Base-by-base conservation (phyloP, 2,888 invertebrate genomes). In the Orchestes rusci region DNA sequence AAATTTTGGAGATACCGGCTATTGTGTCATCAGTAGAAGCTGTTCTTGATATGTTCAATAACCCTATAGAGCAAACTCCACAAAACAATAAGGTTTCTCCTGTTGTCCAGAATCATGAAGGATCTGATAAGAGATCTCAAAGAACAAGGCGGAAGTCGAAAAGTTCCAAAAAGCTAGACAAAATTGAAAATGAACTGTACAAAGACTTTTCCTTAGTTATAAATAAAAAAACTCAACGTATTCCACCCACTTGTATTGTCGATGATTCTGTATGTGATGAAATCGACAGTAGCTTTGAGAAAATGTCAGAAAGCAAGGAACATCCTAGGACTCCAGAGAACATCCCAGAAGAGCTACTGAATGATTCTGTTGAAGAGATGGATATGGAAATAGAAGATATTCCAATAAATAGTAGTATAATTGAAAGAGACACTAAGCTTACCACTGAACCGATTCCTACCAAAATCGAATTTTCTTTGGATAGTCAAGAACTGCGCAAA, bases 331-430 rank as follows among this genome's bases (percentile, higher is more conserved):
- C n/a, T n/a, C n/a, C n/a, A n/a, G n/a, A n/a, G n/a, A n/a, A n/a
- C n/a, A n/a, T n/a, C n/a, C n/a, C 19, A 16, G 46, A 42, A 37
- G 7, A 23, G n/a, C 18, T 15, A 13, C 45, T 54, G 29, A 55
- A 56, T 34, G 57, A 53, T 30, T 54, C 56, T 13, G 53, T 58
- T 12, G 56, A 56, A 39, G 58, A 57, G 51, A 57, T 58, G 54
- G 59, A 59, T 27, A 59, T 59, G 59, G 59, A 59, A 44, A 35
- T 59, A n/a, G 59, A 59, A 37, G 58, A 59, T 41, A 57, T 56
- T 12, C 55, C 58, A 1, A 45, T 57, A 12, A 54, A 48, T 18
- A 43, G 52, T 4, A 55, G 45, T 42, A 59, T 59, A 10, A 59
- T 59, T 16, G 58, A 58, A 46, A 53, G 53, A 23, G 10, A 23